Base-by-base conservation (phyloP, 2,888 invertebrate species). In the Catocala nupta region DNA sequence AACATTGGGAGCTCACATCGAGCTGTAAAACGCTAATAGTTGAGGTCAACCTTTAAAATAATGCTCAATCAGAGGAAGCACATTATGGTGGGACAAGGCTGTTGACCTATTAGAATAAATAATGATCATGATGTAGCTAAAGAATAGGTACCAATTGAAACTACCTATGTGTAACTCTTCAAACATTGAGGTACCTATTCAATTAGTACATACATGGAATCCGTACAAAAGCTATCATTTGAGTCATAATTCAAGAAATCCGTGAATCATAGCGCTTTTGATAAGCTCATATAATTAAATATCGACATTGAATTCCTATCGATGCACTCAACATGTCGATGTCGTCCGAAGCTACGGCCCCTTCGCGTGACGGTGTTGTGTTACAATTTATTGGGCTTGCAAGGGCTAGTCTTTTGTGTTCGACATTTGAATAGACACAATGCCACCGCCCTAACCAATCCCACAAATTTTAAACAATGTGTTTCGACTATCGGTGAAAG, bases 391-490 rank as follows among this genome's bases (percentile, higher is more conserved):
- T 84, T 82, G 85, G 78, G 82, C 75, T 75, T 70, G 68, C 68
- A 74, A 79, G 83, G 84, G 85, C 82, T 73, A 73, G 70, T 75
- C 87, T 80, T 88, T 91, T 90, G 89, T 90, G 66, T 72, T 73
- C 71, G 70, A 73, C 70, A 68, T 78, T 82, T 84, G 84, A 88
- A 88, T 87, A 79, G 81, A 77, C 68, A 86, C 87, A 87, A 89
- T 87, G 77, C 77, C 70, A 72, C 65, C 77, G 80, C 84, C 85
- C 86, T 81, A 81, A 80, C 86, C 87, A 75, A 87, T 83, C 88
- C 89, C 86, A 87, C 77, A 75, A 80, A 81, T 78, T 77, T 83
- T 82, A 83, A 87, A 90, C 87, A 87, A 89, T 84, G 74, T 68
- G 57, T 72, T 72, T 75, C 69, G 71, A 70, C 75, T 80, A 75